phyloP scores from a whole-genome alignment of 2,113 vertebrate genomes.

The Lota lota region DNA sequence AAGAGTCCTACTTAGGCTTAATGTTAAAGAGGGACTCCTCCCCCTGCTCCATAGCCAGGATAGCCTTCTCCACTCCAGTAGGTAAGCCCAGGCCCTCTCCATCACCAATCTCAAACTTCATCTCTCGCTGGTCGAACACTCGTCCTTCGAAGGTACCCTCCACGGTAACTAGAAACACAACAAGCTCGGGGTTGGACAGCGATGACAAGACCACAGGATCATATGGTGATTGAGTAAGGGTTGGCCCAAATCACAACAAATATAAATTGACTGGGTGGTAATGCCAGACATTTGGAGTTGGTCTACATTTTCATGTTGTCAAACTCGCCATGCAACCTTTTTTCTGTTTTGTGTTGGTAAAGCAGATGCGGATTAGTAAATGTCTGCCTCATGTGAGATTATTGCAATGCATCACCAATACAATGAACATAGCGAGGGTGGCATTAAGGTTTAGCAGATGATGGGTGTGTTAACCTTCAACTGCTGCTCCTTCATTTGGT shows the following conservation, averaged over 20 bases:
- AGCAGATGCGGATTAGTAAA: no score
- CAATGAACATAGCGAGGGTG: no score
- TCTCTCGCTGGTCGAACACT: conserved; percentile 85
- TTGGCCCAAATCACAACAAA: no score
- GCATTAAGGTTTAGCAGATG: not conserved
- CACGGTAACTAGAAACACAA: conserved; percentile 74
- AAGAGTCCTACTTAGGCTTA: conserved; percentile 80
- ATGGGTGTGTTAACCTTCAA: conserved; percentile 77
- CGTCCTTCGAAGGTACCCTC: conserved; percentile 76
- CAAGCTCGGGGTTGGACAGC: not conserved
- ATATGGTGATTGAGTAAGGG: not conserved
- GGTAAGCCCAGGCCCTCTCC: conserved; percentile 84
- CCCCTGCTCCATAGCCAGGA: conserved; percentile 91
- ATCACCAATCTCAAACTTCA: conserved; percentile 90
- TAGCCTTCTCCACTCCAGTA: conserved; percentile 84
- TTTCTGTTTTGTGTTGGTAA: no score
- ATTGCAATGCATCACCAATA: no score
- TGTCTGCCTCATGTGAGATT: no score
- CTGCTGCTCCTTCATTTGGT: conserved; percentile 89
- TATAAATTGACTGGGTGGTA: no score
- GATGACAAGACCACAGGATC: not conserved
- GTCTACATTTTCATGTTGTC: no score
- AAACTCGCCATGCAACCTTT: no score
- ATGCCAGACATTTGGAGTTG: no score
- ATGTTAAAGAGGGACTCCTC: conserved; percentile 86